Evolutionary conservation across 2,888 invertebrate species (phyloP).

Genomic region (Arge pagana): DNA sequence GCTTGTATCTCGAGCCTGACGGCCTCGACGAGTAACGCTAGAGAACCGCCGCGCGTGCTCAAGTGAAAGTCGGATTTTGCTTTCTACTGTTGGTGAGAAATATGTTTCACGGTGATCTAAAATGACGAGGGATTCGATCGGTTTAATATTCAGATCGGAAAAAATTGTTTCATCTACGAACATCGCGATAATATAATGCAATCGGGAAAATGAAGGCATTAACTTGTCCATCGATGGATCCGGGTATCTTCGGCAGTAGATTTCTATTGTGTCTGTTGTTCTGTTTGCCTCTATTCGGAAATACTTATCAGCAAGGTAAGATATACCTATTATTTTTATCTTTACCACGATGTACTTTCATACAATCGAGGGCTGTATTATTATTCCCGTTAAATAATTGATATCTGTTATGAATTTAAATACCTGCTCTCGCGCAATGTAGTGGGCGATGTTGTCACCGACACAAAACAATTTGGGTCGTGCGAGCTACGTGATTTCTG

Average conservation of each 20-base stretch:
- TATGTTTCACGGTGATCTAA: slow-evolving; percentile 29
- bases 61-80: slow-evolving; percentile 58
- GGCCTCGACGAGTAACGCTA: slow-evolving; percentile 45
- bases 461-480: neutral
- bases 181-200: slow-evolving; percentile 26
- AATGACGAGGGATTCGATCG: slow-evolving; percentile 14
- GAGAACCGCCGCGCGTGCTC: slow-evolving; percentile 33
- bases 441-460: no score
- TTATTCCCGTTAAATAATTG: no score
- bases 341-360: no score
- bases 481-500: slow-evolving; percentile 7
- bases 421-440: no score
- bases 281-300: slow-evolving; percentile 32
- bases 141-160: neutral
- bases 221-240: slow-evolving; percentile 28
- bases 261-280: slow-evolving; percentile 30
- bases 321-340: no score
- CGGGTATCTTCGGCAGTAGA: slow-evolving; percentile 32
- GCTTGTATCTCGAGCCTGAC: slow-evolving; percentile 24
- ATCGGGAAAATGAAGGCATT: slow-evolving; percentile 23
- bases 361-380: no score
- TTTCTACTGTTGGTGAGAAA: slow-evolving; percentile 49
- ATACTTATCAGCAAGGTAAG: slow-evolving; percentile 37
- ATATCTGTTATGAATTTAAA: no score
- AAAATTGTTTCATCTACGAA: neutral